These are phyloP conservation scores for Drymonia ruficornis DNA, from an alignment of 2,888 invertebrate species.

Conservation along the genomic window DNA sequence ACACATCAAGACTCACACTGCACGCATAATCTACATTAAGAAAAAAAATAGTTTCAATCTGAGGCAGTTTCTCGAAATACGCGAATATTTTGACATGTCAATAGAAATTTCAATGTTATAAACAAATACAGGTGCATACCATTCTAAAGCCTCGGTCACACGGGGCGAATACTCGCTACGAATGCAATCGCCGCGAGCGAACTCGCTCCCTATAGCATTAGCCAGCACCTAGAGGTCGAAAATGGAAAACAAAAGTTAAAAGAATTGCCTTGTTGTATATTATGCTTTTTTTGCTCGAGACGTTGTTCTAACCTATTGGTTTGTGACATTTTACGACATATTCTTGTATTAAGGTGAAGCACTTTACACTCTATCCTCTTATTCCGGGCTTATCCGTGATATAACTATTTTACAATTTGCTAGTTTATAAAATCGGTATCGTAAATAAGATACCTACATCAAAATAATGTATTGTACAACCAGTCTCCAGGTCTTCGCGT, in stretches of 20 bases:
- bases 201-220: no score
- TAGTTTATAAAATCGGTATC: not conserved
- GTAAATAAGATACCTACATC: slow-evolving; percentile 1
- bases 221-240: no score
- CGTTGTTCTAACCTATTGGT: not conserved
- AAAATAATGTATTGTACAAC: slow-evolving; percentile 4
- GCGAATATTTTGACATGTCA: no score
- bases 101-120: no score
- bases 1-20: slow-evolving; percentile 57
- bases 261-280: no score
- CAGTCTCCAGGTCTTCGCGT: not conserved
- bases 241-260: no score
- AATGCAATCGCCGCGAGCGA: no score
- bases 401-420: not conserved
- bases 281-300: not conserved
- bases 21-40: slow-evolving; percentile 53
- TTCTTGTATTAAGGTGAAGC: not conserved
- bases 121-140: no score
- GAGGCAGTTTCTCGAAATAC: slow-evolving; percentile 44
- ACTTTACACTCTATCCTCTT: not conserved
- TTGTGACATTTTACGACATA: not conserved
- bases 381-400: not conserved
- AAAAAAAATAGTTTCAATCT: slow-evolving; percentile 38
- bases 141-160: no score
- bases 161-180: no score